Percentiles rank a stretch among this genome's conserved stretches.
phyloP scores from a whole-genome alignment of 2,797 vertebrate species.

The Danio albolineatus region DNA sequence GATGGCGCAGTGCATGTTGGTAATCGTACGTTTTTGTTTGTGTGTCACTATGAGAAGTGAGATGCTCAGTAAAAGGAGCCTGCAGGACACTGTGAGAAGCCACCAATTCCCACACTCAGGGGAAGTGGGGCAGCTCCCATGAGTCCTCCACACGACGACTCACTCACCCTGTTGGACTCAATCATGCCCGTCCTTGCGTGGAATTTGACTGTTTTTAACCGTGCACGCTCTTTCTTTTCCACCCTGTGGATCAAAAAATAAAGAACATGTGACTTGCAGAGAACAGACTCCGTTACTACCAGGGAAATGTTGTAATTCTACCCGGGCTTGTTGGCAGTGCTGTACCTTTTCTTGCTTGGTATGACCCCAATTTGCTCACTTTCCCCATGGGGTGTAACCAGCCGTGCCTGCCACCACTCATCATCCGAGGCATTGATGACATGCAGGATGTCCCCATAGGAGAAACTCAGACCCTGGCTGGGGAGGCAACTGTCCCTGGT shows the following conservation, averaged over 20 bases:
- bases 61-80: conserved; percentile 65
- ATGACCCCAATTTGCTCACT: conserved; percentile 99
- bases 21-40: conserved; percentile 14
- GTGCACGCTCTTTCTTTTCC: conserved; percentile 98
- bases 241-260: conserved; percentile 80
- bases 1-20: conserved; percentile 6
- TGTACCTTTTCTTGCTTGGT: conserved; percentile 98
- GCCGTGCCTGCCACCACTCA: conserved; percentile 98
- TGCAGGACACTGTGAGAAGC: conserved; percentile 68
- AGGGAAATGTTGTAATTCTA: conserved; percentile 1
- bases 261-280: not conserved
- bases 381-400: conserved; percentile 97
- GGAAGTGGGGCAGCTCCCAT: conserved; percentile 73
- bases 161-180: conserved; percentile 97
- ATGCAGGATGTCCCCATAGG: conserved; percentile 96
- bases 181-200: conserved; percentile 98
- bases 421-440: conserved; percentile 99
- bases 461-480: conserved; percentile 98
- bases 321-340: not conserved
- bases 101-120: conserved; percentile 69
- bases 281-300: not conserved
- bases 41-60: conserved; percentile 27
- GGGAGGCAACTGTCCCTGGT: conserved; percentile 98
- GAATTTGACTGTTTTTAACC: conserved; percentile 99
- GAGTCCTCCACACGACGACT: conserved; percentile 60